Evolutionary conservation across 2,888 invertebrate genomes (phyloP).

Genomic region (Helleia helle): DNA sequence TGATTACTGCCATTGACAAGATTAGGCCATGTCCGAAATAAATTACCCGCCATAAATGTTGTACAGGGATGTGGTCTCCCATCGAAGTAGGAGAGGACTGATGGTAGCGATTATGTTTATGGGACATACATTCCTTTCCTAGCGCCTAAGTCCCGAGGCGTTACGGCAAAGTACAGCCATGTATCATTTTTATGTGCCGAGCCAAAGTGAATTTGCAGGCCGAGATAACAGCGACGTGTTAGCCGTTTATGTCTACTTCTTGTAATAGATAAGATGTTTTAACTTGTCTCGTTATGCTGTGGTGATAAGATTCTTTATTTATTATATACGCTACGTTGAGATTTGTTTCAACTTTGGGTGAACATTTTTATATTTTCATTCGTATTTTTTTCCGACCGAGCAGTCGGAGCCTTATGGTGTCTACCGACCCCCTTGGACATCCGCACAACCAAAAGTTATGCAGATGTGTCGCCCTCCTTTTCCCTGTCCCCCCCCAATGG

Average conservation of each 20-base stretch:
- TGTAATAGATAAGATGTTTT: neutral
- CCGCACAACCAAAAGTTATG: no score
- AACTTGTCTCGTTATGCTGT: neutral
- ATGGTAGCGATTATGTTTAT: constrained; percentile 35
- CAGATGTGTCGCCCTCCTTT: no score
- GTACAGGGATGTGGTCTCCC: neutral
- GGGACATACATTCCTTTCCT: constrained; percentile 24
- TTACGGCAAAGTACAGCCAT: constrained; percentile 47
- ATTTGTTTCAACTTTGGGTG: no score
- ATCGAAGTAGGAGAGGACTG: constrained; percentile 28
- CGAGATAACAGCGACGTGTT: constrained; percentile 62
- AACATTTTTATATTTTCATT: no score
- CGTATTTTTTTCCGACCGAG: no score
- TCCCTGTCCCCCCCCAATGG: no score
- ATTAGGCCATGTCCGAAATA: neutral
- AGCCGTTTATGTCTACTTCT: constrained; percentile 39
- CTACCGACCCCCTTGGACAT: no score
- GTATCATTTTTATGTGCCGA: constrained; percentile 15
- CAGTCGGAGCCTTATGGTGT: no score
- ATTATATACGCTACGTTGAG: no score
- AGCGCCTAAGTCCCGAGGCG: constrained; percentile 45
- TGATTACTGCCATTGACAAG: neutral
- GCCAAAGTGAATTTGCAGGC: constrained; percentile 67
- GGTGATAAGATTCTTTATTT: no score
- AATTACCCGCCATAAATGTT: neutral